Conservation (phyloP, 2,888 invertebrate species). For the Hypselothyrea guttata region DNA sequence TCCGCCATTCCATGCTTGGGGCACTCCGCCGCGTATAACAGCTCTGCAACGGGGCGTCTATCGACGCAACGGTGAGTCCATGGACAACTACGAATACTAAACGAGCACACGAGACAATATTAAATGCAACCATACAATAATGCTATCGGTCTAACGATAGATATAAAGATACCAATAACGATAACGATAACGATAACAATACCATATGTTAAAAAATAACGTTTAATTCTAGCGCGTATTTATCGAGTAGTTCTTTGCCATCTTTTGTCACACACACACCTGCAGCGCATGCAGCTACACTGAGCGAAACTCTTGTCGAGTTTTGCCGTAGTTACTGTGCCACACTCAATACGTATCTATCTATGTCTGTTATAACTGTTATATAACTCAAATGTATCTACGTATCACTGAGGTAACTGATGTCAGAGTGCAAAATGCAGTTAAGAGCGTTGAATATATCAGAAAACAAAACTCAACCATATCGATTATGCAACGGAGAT, state of each 20-base stretch:
- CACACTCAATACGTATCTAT: conserved; percentile 42
- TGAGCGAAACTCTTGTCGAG: conserved; percentile 29
- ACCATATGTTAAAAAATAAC: conserved; percentile 33
- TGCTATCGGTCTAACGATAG: conserved; percentile 20
- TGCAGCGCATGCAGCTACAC: conserved; percentile 54
- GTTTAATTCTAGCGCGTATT: conserved; percentile 34
- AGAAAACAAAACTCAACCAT: conserved; percentile 53
- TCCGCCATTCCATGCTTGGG: conserved; percentile 76
- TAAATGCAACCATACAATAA: conserved; percentile 59
- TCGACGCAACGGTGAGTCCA: conserved; percentile 74
- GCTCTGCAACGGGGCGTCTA: conserved; percentile 82
- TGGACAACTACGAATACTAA: conserved; percentile 73
- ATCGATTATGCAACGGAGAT: conserved; percentile 23
- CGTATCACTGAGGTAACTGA: conserved; percentile 62
- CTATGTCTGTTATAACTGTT: conserved; percentile 23
- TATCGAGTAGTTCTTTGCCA: conserved; percentile 48
- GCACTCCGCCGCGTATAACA: conserved; percentile 82
- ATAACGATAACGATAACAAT: conserved; percentile 15
- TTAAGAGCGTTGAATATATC: conserved; percentile 53
- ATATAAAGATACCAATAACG: conserved; percentile 19
- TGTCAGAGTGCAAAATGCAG: conserved; percentile 63
- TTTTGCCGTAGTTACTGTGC: conserved; percentile 55
- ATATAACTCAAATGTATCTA: conserved; percentile 34
- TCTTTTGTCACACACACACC: conserved; percentile 61
- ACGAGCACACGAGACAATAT: conserved; percentile 52